These are phyloP conservation scores for Collichthys lucidus DNA, from an alignment of 2,113 vertebrate genomes.

Conservation along the genomic window DNA sequence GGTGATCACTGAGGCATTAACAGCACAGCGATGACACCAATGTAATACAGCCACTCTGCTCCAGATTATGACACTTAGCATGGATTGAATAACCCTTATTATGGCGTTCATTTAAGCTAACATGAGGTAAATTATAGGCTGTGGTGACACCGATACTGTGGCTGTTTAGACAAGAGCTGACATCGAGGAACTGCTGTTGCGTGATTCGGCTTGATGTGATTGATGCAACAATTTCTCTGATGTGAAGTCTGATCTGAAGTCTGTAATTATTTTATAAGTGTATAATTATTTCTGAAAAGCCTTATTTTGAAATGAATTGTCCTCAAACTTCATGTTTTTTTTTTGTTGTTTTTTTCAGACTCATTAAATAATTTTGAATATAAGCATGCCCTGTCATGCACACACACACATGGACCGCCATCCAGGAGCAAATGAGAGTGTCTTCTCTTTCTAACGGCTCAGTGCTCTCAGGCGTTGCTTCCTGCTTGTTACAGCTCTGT, in stretches of 20 bases:
- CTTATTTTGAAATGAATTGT: constrained; percentile 50
- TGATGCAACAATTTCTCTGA: constrained; percentile 62
- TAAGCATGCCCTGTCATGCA: constrained; percentile 26
- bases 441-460: constrained; percentile 40
- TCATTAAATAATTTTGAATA: constrained; percentile 55
- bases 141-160: constrained; percentile 52
- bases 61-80: constrained; percentile 73
- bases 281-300: constrained; percentile 61
- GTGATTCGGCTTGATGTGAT: constrained; percentile 66
- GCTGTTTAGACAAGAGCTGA: constrained; percentile 76
- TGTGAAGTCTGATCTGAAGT: constrained; percentile 52
- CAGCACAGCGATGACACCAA: constrained; percentile 58
- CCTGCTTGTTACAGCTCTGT: constrained; percentile 68
- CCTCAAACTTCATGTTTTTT: constrained; percentile 14
- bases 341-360: constrained; percentile 12
- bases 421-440: constrained; percentile 57
- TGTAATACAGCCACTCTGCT: constrained; percentile 62
- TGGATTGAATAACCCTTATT: constrained; percentile 74
- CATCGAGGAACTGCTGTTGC: constrained; percentile 59
- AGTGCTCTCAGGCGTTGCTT: constrained; percentile 23
- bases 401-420: constrained; percentile 18
- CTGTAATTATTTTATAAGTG: constrained; percentile 63
- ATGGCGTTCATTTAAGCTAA: constrained; percentile 70
- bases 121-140: constrained; percentile 74
- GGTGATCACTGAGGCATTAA: constrained; percentile 69